These are phyloP conservation scores for Ennomos fuscantarius DNA, from an alignment of 2,888 invertebrate species.

Conservation along the genomic window DNA sequence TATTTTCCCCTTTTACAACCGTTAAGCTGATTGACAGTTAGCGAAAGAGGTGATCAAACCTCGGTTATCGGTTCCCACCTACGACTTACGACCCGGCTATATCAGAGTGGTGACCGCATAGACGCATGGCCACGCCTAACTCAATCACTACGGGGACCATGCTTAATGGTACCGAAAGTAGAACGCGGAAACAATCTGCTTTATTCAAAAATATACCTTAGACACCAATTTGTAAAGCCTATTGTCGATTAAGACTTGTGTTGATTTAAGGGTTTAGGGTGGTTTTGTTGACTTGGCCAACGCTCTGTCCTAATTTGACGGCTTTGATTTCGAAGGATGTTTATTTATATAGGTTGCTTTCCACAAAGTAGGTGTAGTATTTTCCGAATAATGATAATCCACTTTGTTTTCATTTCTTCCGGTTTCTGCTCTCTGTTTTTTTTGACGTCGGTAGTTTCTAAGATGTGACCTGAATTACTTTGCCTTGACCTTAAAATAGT, in stretches of 20 bases:
- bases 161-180: constrained; percentile 74
- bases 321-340: constrained; percentile 51
- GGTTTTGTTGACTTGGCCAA: constrained; percentile 58
- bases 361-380: constrained; percentile 7
- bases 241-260: constrained; percentile 37
- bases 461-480: constrained; percentile 1
- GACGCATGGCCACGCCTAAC: constrained; percentile 70
- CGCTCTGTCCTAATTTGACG: constrained; percentile 57
- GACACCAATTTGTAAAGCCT: constrained; percentile 42
- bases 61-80: constrained; percentile 55
- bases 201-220: constrained; percentile 54
- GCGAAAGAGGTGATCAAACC: constrained; percentile 47
- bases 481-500: not conserved
- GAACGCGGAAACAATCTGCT: constrained; percentile 60
- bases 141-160: constrained; percentile 69
- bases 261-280: constrained; percentile 53
- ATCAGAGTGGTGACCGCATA: constrained; percentile 64
- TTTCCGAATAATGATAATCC: not conserved
- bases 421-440: not conserved
- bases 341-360: constrained; percentile 34
- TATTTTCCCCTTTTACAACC: constrained; percentile 6
- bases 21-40: constrained; percentile 43
- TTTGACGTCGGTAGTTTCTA: not conserved
- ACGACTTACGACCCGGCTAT: constrained; percentile 51
- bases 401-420: constrained; percentile 5